These are phyloP conservation scores for Rhyacichthys aspro DNA, from an alignment of 2,797 vertebrate genomes.

Conservation along the genomic window DNA sequence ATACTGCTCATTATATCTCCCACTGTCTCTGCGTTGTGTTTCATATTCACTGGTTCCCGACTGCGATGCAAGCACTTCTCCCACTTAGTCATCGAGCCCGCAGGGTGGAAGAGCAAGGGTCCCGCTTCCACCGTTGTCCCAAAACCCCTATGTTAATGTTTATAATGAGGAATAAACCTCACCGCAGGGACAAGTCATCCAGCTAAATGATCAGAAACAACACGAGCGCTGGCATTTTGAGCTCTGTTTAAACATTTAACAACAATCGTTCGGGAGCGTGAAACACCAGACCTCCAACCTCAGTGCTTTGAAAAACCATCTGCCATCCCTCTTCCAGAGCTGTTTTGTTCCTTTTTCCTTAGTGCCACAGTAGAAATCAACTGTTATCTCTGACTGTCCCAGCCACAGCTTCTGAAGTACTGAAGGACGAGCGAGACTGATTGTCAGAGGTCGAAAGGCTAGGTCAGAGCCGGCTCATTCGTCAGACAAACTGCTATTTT, in stretches of 20 bases:
- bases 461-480: conserved; percentile 91
- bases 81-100: conserved; percentile 63
- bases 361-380: conserved; percentile 82
- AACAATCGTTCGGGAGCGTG: conserved; percentile 35
- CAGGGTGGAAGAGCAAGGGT: conserved; percentile 46
- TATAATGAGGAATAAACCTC: conserved; percentile 53
- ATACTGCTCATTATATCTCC: conserved; percentile 77
- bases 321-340: conserved; percentile 67
- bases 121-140: conserved; percentile 58
- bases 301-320: conserved; percentile 45
- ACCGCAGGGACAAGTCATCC: conserved; percentile 19
- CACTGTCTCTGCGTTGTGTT: conserved; percentile 67
- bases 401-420: conserved; percentile 65
- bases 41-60: conserved; percentile 59
- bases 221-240: conserved; percentile 33
- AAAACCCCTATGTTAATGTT: conserved; percentile 66
- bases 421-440: conserved; percentile 92
- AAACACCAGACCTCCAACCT: conserved; percentile 50
- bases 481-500: conserved; percentile 95
- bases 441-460: conserved; percentile 96
- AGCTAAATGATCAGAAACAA: conserved; percentile 34
- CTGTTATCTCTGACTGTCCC: conserved; percentile 74
- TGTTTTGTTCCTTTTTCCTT: conserved; percentile 37
- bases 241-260: conserved; percentile 56
- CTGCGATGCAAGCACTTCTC: conserved; percentile 48